Evolutionary conservation across 2,113 vertebrate genomes (phyloP).

Genomic region (Phaetusa simplex): DNA sequence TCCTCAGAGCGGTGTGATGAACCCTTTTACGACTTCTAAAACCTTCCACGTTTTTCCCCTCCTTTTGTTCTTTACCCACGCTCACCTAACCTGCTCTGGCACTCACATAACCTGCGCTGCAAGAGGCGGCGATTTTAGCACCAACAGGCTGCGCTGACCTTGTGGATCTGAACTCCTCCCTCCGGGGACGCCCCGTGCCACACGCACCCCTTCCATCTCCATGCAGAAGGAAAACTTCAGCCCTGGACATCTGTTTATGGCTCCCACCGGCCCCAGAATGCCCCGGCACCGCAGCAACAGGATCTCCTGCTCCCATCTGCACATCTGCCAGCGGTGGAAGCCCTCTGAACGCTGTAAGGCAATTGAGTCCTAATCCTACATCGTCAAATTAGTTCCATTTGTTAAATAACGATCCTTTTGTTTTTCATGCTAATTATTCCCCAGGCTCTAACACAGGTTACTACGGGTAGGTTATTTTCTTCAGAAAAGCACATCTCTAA

Average conservation of each 20-base stretch:
- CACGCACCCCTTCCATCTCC: background rate
- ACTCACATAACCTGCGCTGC: background rate
- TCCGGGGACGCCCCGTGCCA: accelerated
- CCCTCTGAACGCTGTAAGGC: background rate
- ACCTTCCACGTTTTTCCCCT: background rate
- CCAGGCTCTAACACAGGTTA: background rate
- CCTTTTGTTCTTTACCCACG: no score
- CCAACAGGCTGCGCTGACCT: background rate
- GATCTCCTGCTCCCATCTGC: background rate
- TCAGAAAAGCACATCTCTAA: background rate
- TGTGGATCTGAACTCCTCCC: background rate
- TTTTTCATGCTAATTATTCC: background rate
- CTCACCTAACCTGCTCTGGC: background rate
- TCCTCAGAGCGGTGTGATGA: accelerated
- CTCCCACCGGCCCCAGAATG: background rate
- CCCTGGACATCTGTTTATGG: background rate
- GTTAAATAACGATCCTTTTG: background rate
- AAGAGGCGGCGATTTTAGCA: background rate
- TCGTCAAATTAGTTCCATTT: background rate
- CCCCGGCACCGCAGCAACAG: background rate
- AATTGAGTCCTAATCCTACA: background rate
- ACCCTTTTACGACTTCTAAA: background rate
- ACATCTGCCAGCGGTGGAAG: background rate
- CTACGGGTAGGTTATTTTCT: accelerated
- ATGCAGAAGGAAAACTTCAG: accelerated